Evolutionary conservation across 1,140 invertebrate genomes (phyloP).

Genomic region (Aphidius gifuensis): DNA sequence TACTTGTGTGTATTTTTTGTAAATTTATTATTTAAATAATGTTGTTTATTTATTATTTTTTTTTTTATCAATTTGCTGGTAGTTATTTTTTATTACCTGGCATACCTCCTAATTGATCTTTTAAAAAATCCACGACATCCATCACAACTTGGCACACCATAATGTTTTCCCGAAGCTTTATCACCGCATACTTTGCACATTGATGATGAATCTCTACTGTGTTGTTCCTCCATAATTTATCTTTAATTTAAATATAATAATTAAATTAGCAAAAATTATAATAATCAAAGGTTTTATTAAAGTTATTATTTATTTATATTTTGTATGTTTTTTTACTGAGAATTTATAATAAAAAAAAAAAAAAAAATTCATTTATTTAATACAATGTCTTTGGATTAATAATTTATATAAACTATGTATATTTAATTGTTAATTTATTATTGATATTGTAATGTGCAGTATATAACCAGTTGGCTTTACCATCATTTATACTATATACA

Average conservation of each 20-base stretch:
- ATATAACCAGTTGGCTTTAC: constrained; percentile 7
- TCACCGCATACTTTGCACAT: constrained; percentile 82
- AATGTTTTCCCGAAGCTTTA: constrained; percentile 90
- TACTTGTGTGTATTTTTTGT: too few species aligned
- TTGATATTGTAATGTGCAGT: neutral
- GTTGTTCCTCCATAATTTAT: constrained; percentile 43
- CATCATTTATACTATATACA: neutral
- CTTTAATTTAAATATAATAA: constrained; percentile 12
- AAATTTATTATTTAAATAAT: neutral
- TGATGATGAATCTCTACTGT: constrained; percentile 40
- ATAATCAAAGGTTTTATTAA: neutral
- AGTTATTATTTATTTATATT: too few species aligned
- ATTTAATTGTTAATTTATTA: too few species aligned
- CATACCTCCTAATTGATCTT: constrained; percentile 76
- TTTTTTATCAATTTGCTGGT: neutral
- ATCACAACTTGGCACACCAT: constrained; percentile 87
- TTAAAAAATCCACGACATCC: constrained; percentile 93
- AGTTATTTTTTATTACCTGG: constrained; percentile 43
- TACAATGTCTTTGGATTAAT: too few species aligned
- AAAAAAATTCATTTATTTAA: too few species aligned
- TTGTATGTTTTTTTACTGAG: too few species aligned
- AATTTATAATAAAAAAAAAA: too few species aligned
- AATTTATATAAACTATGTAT: neutral
- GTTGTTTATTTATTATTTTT: too few species aligned
- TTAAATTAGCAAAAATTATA: neutral